Base-by-base conservation (phyloP, 2,113 vertebrate genomes). In the Microcebus ravelobensis region DNA sequence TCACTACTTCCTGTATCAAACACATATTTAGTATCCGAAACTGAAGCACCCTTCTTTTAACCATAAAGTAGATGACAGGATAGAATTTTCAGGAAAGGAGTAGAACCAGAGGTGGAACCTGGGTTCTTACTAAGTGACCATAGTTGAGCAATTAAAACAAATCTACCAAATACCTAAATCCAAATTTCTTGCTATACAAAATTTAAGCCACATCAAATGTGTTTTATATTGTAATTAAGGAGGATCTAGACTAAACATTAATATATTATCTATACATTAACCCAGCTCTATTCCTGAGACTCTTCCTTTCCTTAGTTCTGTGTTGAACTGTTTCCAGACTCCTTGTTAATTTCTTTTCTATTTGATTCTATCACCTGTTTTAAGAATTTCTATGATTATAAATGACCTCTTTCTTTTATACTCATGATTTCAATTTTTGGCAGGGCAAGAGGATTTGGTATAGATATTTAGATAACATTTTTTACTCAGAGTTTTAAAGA, bases 371-470 rank as follows among this genome's bases (percentile, higher is more conserved):
- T 34, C 4, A n/a, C 3, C 23, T 31, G 34, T 79, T 61, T 63
- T 61, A 59, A 50, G 25, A 83, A 83, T 76, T 61, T 81, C 25
- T 91, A 8, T 71, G 5, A 55, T 87, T 87, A 81, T 34, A 63
- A 77, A 34, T 61, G 8, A 48, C 5, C 14, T 71, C 4, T 84
- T 70, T 27, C 25, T 48, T 83, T 71, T 27, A 45, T 4, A 31
- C 6, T 29, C 15, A 55, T 36, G 39, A 10, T 68, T 42, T 91
- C 12, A 20, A 13, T 3, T 48, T 12, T 81, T 76, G 34, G 5
- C 4, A 11, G 14, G 12, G 8, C 0, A 11, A 6, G 1, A 1
- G 13, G 23, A 25, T 5, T 52, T 14, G n/a, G 27, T 48, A 39
- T 73, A 70, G 50, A 82, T 71, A 82, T 90, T 77, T 83, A 59